Percentiles rank a stretch among this genome's conserved stretches.
phyloP scores from a whole-genome alignment of 2,797 vertebrate genomes.

The Diceros bicornis region DNA sequence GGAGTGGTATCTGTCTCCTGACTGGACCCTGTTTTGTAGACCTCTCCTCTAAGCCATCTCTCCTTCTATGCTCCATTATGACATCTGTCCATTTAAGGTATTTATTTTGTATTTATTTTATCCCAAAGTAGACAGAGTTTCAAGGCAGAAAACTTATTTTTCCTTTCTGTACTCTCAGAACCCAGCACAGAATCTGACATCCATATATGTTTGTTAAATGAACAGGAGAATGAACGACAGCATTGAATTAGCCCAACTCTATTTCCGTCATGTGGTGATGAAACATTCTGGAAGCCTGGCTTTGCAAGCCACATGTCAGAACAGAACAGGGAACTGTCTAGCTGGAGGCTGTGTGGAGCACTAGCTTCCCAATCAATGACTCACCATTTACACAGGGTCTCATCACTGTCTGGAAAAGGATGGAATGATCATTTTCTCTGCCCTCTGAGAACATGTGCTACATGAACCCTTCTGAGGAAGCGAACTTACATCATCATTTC shows the following conservation, averaged over 20 bases:
- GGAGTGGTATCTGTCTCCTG: background rate
- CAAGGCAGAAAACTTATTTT: background rate
- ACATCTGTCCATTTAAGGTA: background rate
- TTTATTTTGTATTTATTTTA: background rate
- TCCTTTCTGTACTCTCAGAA: background rate
- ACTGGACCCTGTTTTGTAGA: background rate
- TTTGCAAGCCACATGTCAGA: background rate
- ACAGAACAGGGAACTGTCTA: background rate
- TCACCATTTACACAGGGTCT: background rate
- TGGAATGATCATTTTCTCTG: background rate
- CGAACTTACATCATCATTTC: background rate
- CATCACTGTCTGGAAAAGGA: background rate
- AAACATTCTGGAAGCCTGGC: background rate
- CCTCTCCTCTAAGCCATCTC: rapidly evolving
- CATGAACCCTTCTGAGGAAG: background rate
- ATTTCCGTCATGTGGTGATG: background rate
- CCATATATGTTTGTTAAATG: background rate
- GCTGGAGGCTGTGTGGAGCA: background rate
- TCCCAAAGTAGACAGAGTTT: background rate
- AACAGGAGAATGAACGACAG: background rate
- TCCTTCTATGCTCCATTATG: background rate
- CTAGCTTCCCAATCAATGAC: background rate
- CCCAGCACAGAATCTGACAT: background rate
- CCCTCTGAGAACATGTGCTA: background rate
- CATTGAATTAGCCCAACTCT: background rate